phyloP scores from a whole-genome alignment of 2,797 vertebrate genomes.

The Pagetopsis macropterus region DNA sequence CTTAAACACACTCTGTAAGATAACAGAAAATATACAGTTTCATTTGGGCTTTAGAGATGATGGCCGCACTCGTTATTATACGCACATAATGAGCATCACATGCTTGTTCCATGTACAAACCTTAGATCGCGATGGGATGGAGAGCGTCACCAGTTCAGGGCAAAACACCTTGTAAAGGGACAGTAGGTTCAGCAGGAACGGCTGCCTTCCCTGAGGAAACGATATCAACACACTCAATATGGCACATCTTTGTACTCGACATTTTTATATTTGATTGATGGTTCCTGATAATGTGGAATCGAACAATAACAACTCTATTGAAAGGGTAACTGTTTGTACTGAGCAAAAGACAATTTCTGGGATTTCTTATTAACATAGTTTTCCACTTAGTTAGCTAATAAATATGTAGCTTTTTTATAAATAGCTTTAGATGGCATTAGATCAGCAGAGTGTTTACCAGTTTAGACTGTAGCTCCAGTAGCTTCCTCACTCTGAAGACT shows the following conservation, averaged over 20 bases:
- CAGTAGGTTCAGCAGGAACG: conserved; percentile 89
- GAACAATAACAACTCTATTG: background rate
- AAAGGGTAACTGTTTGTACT: background rate
- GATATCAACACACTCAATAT: conserved; percentile 18
- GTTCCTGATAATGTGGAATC: conserved; percentile 14
- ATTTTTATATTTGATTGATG: background rate
- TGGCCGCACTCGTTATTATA: background rate
- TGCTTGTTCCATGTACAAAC: conserved; percentile 77
- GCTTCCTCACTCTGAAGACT: conserved; percentile 89
- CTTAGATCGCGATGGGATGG: conserved; percentile 84
- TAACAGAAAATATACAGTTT: conserved; percentile 3
- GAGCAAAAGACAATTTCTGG: background rate
- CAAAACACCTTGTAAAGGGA: conserved; percentile 91
- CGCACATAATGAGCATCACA: background rate
- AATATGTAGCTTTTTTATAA: conserved; percentile 6
- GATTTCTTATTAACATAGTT: conserved; percentile 12
- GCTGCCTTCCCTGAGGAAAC: conserved; percentile 87
- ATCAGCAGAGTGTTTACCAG: conserved; percentile 82
- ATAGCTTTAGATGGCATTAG: conserved; percentile 10
- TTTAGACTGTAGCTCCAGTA: conserved; percentile 91
- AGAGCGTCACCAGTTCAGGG: conserved; percentile 88
- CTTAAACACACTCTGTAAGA: conserved; percentile 87
- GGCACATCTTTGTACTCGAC: background rate
- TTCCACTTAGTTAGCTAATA: background rate
- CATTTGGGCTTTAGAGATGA: background rate